phyloP scores from a whole-genome alignment of 1,140 invertebrate species.

The Drosophila micromelanica region DNA sequence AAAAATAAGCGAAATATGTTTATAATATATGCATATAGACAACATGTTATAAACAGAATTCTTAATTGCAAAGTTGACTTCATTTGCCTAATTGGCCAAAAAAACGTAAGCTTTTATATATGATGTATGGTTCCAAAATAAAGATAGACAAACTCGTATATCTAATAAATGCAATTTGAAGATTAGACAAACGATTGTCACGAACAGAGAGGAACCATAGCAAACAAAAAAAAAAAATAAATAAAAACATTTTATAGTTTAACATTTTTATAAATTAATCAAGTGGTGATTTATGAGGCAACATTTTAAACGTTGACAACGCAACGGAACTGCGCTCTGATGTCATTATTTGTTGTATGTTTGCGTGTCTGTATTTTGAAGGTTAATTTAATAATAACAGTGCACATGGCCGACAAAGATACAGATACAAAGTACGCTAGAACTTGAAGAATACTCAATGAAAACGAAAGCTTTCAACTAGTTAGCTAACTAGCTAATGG shows the following conservation, averaged over 20 bases:
- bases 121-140: conserved; percentile 1
- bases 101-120: conserved; percentile 38
- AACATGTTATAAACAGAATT: conserved; percentile 47
- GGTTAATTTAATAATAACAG: conserved; percentile 77
- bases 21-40: conserved; percentile 19
- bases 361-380: conserved; percentile 40
- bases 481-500: conserved; percentile 9
- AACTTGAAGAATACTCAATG: conserved; percentile 40
- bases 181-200: conserved; percentile 50
- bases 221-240: conserved; percentile 6
- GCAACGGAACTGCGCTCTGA: conserved; percentile 49
- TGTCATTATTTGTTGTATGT: conserved; percentile 63
- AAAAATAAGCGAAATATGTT: conserved; percentile 33
- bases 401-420: conserved; percentile 29
- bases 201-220: conserved; percentile 25
- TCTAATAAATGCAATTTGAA: conserved; percentile 48
- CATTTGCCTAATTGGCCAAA: conserved; percentile 74
- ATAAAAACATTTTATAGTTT: conserved; percentile 30
- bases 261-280: conserved; percentile 77
- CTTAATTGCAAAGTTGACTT: conserved; percentile 66
- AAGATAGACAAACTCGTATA: not conserved
- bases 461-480: conserved; percentile 67
- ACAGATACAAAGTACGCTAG: conserved; percentile 37
- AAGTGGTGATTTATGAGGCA: conserved; percentile 73
- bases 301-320: conserved; percentile 64